These are phyloP conservation scores for Tipula unca DNA, from an alignment of 2,888 invertebrate species.

Conservation along the genomic window DNA sequence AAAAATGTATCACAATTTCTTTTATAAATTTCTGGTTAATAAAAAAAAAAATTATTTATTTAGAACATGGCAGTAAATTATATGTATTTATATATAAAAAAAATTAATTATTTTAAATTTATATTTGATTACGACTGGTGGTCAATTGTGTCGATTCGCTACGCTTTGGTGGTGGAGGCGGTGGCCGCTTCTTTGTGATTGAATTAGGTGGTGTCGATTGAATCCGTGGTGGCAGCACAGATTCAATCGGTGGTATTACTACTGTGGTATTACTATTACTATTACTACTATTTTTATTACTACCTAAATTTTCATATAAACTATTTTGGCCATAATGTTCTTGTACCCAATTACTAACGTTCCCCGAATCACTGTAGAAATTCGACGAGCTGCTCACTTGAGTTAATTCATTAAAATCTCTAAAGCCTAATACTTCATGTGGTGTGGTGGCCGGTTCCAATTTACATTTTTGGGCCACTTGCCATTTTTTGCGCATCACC, in stretches of 20 bases:
- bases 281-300: slow-evolving; percentile 1
- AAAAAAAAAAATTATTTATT: background rate
- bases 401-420: slow-evolving; percentile 59
- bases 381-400: slow-evolving; percentile 33
- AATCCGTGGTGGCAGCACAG: slow-evolving; percentile 14
- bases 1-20: slow-evolving; percentile 10
- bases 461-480: slow-evolving; percentile 87
- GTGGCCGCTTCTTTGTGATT: slow-evolving; percentile 60
- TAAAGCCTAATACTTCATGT: slow-evolving; percentile 82
- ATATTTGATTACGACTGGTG: background rate
- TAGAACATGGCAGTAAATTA: background rate
- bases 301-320: slow-evolving; percentile 68
- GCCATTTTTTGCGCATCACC: slow-evolving; percentile 90
- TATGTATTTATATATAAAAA: background rate
- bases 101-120: background rate
- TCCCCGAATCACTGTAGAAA: slow-evolving; percentile 49
- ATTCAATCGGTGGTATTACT: slow-evolving; percentile 26
- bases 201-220: slow-evolving; percentile 30
- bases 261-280: background rate
- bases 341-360: slow-evolving; percentile 83
- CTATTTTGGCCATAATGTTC: slow-evolving; percentile 73
- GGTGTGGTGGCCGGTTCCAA: slow-evolving; percentile 80
- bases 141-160: slow-evolving; percentile 81
- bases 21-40: background rate
- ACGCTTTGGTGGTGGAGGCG: slow-evolving; percentile 83